Evolutionary conservation across 2,797 vertebrate species (phyloP), one percentile per base, ranked within the genome.

Genomic region (Danio albolineatus): DNA sequence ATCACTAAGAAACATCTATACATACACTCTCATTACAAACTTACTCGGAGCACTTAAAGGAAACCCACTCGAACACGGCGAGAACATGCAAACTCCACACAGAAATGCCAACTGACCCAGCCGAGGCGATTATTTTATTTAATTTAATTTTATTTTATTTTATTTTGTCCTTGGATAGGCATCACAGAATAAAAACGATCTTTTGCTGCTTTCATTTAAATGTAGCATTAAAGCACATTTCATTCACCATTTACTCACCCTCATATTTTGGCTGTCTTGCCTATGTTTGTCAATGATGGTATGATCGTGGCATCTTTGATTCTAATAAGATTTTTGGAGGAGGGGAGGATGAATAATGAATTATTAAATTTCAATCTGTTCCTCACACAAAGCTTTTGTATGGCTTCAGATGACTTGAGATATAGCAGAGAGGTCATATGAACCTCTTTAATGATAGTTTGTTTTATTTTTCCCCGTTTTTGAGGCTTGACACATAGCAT

Each of bases 341-440:
- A 73, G 54, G 13, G 54, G 70, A 44, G 4, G 39, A 72, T 44
- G 17, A 60, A 60, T 73, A 57, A 60, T 73, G 56, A 59, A 73
- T 73, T 73, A 73, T 73, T 60, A 73, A 73, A 46, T 73, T 73
- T 46, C 71, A 73, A 73, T 73, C 71, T 73, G 71, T 73, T 46
- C 41, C 54, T 59, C 54, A 48, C 54, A 60, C 54, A 60, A 73
- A 73, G 19, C 41, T 46, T 48, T 73, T 59, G 41, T 60, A 28
- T 0, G 19, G 6, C 43, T 59, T 73, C 43, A 48, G 19, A 73
- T 2, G 19, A 59, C 54, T 59, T 73, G 54, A 14, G 7, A 57
- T 48, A 46, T 28, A 48, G 43, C 19, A 60, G 19, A 36, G 13
- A 28, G 57, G 14, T 73, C 41, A 7, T 36, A 16, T 36, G 71